Evolutionary conservation across 2,797 vertebrate species (phyloP).

Genomic region (Schizothorax lantsangensis): DNA sequence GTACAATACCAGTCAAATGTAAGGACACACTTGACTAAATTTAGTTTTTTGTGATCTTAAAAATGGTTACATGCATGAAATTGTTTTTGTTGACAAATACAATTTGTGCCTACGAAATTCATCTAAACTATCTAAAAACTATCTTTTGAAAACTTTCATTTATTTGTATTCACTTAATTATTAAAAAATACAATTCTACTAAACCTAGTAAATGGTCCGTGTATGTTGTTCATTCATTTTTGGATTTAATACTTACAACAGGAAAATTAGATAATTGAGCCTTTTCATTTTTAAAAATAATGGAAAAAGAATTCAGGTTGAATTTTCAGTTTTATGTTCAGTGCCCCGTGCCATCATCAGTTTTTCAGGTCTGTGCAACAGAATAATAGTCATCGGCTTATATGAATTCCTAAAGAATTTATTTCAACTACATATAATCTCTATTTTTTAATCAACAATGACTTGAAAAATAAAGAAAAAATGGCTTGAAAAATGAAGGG

Average conservation of each 20-base stretch:
- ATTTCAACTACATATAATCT: neutral
- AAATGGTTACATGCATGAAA: neutral
- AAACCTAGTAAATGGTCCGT: neutral
- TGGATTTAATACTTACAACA: neutral
- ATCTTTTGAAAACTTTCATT: neutral
- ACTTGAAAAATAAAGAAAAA: neutral
- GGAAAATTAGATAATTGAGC: neutral
- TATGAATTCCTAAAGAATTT: neutral
- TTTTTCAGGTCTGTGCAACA: neutral
- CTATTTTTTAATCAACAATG: neutral
- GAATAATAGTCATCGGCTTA: neutral
- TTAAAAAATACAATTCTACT: neutral
- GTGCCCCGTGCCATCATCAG: neutral
- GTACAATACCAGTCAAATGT: neutral
- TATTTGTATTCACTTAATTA: neutral
- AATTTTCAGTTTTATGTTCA: neutral
- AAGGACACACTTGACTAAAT: neutral
- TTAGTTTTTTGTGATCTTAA: neutral
- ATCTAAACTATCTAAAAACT: neutral
- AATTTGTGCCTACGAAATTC: neutral
- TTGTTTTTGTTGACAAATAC: neutral
- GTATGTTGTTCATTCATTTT: neutral
- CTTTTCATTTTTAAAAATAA: neutral
- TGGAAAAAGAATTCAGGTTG: neutral
- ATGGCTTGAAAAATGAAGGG: neutral